Evolutionary conservation across 2,797 vertebrate species (phyloP).

Genomic region (Mastacembelus armatus): DNA sequence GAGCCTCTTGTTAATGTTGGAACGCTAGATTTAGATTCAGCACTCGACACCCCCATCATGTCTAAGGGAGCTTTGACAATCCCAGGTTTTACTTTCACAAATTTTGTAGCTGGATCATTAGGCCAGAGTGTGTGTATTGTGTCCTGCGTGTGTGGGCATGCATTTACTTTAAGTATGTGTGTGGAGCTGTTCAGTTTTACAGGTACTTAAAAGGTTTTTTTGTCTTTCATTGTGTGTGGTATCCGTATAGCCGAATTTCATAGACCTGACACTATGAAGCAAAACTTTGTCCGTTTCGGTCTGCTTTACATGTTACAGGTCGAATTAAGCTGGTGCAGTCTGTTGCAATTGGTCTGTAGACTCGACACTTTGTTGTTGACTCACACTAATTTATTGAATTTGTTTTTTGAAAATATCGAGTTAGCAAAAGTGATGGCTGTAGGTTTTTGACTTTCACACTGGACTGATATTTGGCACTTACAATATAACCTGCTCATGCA

Average conservation of each 20-base stretch:
- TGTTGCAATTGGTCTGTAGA: constrained; percentile 8
- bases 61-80: constrained; percentile 75
- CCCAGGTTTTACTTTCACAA: constrained; percentile 61
- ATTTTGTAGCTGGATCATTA: constrained; percentile 46
- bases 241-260: constrained; percentile 27
- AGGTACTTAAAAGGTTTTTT: constrained; percentile 2
- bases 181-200: constrained; percentile 27
- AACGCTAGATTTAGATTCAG: constrained; percentile 54
- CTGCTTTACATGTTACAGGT: constrained; percentile 2
- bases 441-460: constrained; percentile 20
- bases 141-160: constrained; percentile 35
- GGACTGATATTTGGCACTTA: constrained; percentile 47
- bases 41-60: constrained; percentile 15
- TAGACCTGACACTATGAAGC: constrained; percentile 35
- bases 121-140: constrained; percentile 33
- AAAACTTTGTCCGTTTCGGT: constrained; percentile 11
- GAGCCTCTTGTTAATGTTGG: constrained; percentile 62
- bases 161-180: constrained; percentile 38
- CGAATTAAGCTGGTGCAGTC: background rate
- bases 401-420: constrained; percentile 6
- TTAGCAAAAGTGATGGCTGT: constrained; percentile 7
- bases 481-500: constrained; percentile 20
- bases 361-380: background rate
- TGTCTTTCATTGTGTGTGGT: background rate
- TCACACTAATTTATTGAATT: constrained; percentile 19